Evolutionary conservation across 2,113 vertebrate species (phyloP).

Genomic region (Myiopsitta monachus): DNA sequence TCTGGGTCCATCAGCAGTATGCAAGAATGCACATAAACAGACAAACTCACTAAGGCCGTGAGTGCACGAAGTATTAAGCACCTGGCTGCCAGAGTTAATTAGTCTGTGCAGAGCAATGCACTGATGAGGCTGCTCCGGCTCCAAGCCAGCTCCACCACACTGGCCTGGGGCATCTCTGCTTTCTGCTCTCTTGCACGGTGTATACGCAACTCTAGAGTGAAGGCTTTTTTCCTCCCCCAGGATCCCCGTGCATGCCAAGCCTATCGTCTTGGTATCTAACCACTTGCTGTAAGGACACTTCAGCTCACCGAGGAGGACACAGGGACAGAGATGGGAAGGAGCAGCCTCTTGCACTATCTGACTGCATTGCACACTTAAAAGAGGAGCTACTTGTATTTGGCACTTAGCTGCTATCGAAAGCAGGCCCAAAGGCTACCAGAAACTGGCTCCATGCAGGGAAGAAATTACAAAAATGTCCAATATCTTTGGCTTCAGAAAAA

Average conservation of each 20-base stretch:
- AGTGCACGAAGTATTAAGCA: background rate
- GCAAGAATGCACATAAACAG: conserved; percentile 34
- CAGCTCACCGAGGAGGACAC: background rate
- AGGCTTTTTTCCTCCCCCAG: background rate
- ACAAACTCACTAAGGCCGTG: background rate
- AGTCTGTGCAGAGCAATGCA: background rate
- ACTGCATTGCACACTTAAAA: background rate
- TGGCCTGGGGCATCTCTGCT: background rate
- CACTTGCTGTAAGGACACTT: background rate
- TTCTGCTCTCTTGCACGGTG: background rate
- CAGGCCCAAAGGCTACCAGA: background rate
- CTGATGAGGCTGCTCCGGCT: background rate
- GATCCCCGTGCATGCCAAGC: rapidly evolving
- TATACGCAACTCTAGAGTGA: background rate
- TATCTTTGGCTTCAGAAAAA: background rate
- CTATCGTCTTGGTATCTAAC: background rate
- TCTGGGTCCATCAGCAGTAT: conserved; percentile 34
- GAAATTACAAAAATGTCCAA: background rate
- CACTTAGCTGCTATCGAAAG: background rate
- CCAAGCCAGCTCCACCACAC: background rate
- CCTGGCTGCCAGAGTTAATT: conserved; percentile 46
- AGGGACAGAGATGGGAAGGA: background rate
- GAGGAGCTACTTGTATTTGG: background rate
- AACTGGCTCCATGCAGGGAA: background rate
- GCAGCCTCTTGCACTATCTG: background rate